Evolutionary conservation across 2,888 invertebrate species (phyloP).

Genomic region (Eilema sororculum): DNA sequence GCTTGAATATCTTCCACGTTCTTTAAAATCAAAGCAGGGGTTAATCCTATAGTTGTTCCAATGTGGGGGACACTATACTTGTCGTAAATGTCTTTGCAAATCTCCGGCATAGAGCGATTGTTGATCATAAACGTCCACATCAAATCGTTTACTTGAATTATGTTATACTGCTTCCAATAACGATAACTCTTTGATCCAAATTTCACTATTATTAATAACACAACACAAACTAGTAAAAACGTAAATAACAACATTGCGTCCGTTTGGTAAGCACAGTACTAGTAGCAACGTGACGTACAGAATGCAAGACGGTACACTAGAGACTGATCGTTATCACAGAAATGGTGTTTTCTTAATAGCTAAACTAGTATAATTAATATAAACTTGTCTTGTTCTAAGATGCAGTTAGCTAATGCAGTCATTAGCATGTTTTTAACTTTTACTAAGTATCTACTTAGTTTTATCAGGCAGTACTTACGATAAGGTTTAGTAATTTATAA

Average conservation of each 20-base stretch:
- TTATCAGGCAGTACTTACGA: neutral
- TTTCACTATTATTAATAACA: constrained; percentile 38
- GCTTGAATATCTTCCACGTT: constrained; percentile 67
- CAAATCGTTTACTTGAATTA: constrained; percentile 57
- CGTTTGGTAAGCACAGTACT: neutral
- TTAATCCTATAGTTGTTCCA: constrained; percentile 58
- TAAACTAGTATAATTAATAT: neutral
- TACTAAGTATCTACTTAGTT: neutral
- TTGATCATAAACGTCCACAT: constrained; percentile 61
- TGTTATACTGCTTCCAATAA: constrained; percentile 69
- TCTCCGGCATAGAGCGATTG: constrained; percentile 63
- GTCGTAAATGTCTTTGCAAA: constrained; percentile 66
- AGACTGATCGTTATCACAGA: neutral
- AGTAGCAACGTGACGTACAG: neutral
- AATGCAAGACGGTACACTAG: neutral
- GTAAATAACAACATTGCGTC: constrained; percentile 34
- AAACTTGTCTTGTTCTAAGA: neutral
- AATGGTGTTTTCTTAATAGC: neutral
- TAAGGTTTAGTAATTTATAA: too few species aligned
- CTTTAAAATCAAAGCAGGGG: constrained; percentile 63
- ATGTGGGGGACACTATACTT: constrained; percentile 56
- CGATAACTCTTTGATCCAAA: constrained; percentile 43
- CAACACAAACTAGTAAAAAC: constrained; percentile 43
- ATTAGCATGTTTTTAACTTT: neutral
- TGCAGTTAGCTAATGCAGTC: too few species aligned